Percentiles rank a stretch among this genome's conserved stretches.
Conservation (phyloP, 2,888 invertebrate species). For the Galeopsomyia nigrocyanea region DNA sequence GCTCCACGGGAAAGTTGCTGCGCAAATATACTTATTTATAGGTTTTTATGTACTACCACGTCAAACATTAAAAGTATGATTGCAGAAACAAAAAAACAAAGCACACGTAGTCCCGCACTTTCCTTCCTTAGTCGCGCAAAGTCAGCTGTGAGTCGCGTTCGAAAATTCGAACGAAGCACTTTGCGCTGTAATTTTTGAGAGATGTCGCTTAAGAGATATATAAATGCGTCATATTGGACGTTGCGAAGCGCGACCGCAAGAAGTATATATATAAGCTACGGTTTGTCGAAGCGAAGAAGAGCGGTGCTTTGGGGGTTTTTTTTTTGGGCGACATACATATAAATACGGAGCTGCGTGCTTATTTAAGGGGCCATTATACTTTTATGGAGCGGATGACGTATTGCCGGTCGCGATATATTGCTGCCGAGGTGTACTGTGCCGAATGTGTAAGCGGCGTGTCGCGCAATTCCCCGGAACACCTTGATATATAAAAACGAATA, state of each 20-base stretch:
- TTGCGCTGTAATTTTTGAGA: too few relatives aligned
- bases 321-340: conserved; percentile 51
- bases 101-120: too few relatives aligned
- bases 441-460: conserved; percentile 32
- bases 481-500: conserved; percentile 52
- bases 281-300: neutral
- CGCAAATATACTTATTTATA: too few relatives aligned
- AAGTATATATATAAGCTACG: neutral
- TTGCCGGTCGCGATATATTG: conserved; percentile 45
- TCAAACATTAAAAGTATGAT: too few relatives aligned
- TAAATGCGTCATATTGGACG: too few relatives aligned
- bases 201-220: too few relatives aligned
- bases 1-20: too few relatives aligned
- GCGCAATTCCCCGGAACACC: conserved; percentile 53
- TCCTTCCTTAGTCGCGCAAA: too few relatives aligned
- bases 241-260: conserved; percentile 4
- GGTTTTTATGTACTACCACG: too few relatives aligned
- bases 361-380: conserved; percentile 62
- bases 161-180: neutral
- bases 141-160: too few relatives aligned
- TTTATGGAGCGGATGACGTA: conserved; percentile 61
- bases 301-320: neutral
- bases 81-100: too few relatives aligned
- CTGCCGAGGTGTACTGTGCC: conserved; percentile 20
- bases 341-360: conserved; percentile 57